Conservation (phyloP, 2,113 vertebrate species). For the Carlito syrichta region DNA sequence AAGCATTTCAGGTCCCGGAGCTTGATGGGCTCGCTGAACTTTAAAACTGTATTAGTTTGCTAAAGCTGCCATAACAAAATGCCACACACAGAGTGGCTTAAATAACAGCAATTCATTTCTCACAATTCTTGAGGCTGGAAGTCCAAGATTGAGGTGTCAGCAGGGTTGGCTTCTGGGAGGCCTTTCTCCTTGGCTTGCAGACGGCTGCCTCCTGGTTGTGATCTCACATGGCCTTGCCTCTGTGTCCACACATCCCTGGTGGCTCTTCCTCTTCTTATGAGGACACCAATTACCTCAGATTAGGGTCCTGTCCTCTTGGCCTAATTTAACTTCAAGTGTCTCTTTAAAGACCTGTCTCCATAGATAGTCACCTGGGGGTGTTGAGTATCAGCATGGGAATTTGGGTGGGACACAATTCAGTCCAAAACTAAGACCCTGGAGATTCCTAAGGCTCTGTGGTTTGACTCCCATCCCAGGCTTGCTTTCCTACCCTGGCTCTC, state of each 20-base stretch:
- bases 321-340: not conserved
- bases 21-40: too few relatives aligned
- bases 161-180: not conserved
- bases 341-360: not conserved
- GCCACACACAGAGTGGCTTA: rapidly evolving
- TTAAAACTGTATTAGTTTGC: not conserved
- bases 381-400: rapidly evolving
- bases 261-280: not conserved
- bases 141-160: not conserved
- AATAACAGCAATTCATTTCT: not conserved
- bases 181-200: not conserved
- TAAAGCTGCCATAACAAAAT: rapidly evolving
- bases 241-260: not conserved
- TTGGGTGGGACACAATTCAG: rapidly evolving
- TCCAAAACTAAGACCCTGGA: not conserved
- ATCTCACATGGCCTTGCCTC: not conserved
- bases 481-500: not conserved
- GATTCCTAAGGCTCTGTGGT: not conserved
- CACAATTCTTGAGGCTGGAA: not conserved
- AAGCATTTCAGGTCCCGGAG: not conserved
- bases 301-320: rapidly evolving
- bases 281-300: not conserved
- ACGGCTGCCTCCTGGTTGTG: not conserved
- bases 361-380: too few relatives aligned
- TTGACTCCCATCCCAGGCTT: not conserved